A percentile compares a stretch with the other conserved stretches of the same genome.
These are phyloP conservation scores for Caenorhabditis afra DNA, from an alignment of 2,888 invertebrate genomes.

Conservation along the genomic window DNA sequence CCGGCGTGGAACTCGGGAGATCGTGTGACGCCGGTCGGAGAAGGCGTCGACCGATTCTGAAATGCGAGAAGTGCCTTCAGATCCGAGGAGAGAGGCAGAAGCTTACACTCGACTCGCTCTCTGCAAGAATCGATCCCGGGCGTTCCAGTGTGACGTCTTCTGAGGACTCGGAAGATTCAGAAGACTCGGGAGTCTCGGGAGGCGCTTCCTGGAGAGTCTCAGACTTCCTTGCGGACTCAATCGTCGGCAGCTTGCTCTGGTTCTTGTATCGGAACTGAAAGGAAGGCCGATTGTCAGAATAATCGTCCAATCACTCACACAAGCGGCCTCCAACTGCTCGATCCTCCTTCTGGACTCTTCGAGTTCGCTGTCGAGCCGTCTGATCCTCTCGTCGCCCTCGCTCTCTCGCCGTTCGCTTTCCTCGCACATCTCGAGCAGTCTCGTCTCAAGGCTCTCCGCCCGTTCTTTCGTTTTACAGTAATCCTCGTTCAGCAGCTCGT, in stretches of 20 bases:
- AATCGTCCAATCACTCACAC: constrained; percentile 24
- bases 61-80: no score
- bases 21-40: constrained; percentile 42
- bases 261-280: constrained; percentile 49
- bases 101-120: constrained; percentile 4
- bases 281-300: not conserved
- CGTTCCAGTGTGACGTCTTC: not conserved
- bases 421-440: constrained; percentile 43
- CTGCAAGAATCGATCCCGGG: not conserved
- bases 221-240: not conserved
- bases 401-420: constrained; percentile 27
- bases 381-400: constrained; percentile 21
- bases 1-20: constrained; percentile 41
- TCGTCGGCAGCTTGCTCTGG: constrained; percentile 1
- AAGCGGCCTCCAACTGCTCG: constrained; percentile 46
- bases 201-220: no score
- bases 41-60: constrained; percentile 3
- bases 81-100: not conserved
- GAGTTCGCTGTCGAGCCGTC: constrained; percentile 18
- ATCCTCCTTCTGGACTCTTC: constrained; percentile 28
- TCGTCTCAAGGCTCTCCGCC: constrained; percentile 33
- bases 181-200: no score
- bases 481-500: constrained; percentile 35
- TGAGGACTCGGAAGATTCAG: no score
- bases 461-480: constrained; percentile 32